phyloP scores from a whole-genome alignment of 2,113 vertebrate genomes.

The Haemorhous mexicanus region DNA sequence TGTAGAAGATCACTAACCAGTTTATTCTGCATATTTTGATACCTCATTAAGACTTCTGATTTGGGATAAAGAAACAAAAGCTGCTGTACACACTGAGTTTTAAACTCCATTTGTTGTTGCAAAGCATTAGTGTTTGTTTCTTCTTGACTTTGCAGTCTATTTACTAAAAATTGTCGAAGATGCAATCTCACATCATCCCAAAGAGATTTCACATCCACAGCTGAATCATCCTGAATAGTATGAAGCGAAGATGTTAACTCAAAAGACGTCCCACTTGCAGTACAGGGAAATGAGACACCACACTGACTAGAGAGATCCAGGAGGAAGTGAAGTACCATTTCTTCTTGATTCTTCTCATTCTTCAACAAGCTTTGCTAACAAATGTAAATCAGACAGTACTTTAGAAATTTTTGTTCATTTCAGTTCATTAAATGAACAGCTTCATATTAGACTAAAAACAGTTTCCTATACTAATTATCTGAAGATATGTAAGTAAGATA shows the following conservation, averaged over 20 bases:
- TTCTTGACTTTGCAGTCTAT: constrained; percentile 71
- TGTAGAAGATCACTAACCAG: constrained; percentile 74
- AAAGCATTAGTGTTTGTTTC: constrained; percentile 28
- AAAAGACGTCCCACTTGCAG: constrained; percentile 60
- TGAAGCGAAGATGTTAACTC: constrained; percentile 77
- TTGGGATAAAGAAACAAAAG: constrained; percentile 89
- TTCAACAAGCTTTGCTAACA: constrained; percentile 77
- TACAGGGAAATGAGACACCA: constrained; percentile 81
- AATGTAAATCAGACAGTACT: constrained; percentile 51
- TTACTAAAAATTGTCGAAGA: constrained; percentile 85
- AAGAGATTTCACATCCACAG: constrained; percentile 78
- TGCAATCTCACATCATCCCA: constrained; percentile 88
- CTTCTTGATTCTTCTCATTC: constrained; percentile 80
- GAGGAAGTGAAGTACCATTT: constrained; percentile 83
- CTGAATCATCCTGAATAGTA: constrained; percentile 79
- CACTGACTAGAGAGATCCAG: constrained; percentile 84
- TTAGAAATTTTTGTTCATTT: not conserved
- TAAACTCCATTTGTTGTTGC: constrained; percentile 69
- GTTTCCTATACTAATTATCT: not conserved
- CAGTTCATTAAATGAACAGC: not conserved
- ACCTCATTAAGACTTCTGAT: constrained; percentile 83
- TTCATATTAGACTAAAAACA: not conserved
- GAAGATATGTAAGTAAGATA: not conserved
- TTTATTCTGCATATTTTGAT: constrained; percentile 82
- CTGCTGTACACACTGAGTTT: constrained; percentile 78